Evolutionary conservation across 64 coral and sea anemone species (phyloP).

Genomic region (Pocillopora damicornis): DNA sequence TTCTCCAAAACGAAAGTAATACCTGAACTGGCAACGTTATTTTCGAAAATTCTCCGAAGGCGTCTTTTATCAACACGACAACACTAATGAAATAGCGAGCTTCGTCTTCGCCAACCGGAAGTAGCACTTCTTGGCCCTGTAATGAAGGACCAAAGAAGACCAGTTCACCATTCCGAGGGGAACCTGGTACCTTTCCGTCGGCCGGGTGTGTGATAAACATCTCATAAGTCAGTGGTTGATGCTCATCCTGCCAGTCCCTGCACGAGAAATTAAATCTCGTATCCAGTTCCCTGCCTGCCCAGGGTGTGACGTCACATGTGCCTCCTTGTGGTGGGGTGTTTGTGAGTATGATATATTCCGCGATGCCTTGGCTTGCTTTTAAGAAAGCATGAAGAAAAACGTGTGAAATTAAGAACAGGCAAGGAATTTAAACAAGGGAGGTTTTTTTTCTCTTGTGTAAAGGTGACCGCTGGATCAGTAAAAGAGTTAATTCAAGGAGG

Average conservation of each 20-base stretch:
- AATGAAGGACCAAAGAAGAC: slow-evolving; percentile 44
- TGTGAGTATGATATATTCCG: slow-evolving; percentile 52
- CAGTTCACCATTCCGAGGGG: neutral
- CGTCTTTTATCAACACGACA: slow-evolving; percentile 57
- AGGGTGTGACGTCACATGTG: slow-evolving; percentile 53
- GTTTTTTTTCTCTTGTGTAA: too few relatives aligned
- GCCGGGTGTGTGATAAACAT: slow-evolving; percentile 27
- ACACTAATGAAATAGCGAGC: slow-evolving; percentile 30
- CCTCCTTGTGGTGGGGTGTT: slow-evolving; percentile 72
- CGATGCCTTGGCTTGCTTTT: slow-evolving; percentile 53
- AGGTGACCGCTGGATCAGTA: too few relatives aligned
- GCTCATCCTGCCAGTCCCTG: slow-evolving; percentile 71
- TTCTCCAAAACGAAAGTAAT: neutral
- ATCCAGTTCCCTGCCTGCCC: slow-evolving; percentile 38
- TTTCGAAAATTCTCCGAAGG: slow-evolving; percentile 59
- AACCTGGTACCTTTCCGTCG: neutral
- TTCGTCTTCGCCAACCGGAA: slow-evolving; percentile 52
- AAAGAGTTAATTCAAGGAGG: too few relatives aligned
- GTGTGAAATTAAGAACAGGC: neutral
- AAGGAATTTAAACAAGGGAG: neutral
- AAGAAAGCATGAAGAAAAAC: neutral
- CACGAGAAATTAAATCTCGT: slow-evolving; percentile 74
- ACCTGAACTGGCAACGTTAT: slow-evolving; percentile 51
- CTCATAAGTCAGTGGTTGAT: slow-evolving; percentile 71
- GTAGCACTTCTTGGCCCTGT: slow-evolving; percentile 14